Evolutionary conservation across 2,113 vertebrate species (phyloP).

Genomic region (Coregonus clupeaformis): DNA sequence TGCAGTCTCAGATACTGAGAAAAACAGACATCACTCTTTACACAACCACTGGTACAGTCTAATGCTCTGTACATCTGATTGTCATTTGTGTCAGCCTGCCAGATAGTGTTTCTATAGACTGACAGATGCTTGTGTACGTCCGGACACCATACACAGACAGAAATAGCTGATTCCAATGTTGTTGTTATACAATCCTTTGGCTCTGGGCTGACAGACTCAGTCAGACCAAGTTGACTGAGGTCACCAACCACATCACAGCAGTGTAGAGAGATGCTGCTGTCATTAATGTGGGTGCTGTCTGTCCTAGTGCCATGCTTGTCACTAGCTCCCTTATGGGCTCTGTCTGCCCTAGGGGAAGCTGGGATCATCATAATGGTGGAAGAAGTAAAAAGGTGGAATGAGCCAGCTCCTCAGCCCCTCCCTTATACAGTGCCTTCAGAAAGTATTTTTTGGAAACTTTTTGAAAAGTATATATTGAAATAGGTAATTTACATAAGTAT

Average conservation of each 20-base stretch:
- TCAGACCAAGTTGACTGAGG: constrained; percentile 23
- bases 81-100: constrained; percentile 14
- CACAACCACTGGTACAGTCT: constrained; percentile 17
- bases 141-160: no score
- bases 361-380: neutral
- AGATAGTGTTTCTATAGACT: constrained; percentile 35
- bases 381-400: neutral
- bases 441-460: no score
- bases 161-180: no score
- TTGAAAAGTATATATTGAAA: no score
- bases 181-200: constrained; percentile 52
- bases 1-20: constrained; percentile 11
- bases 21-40: constrained; percentile 2
- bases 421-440: neutral
- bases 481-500: no score
- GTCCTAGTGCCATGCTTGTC: no score
- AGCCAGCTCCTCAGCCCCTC: neutral
- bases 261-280: neutral
- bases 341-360: neutral
- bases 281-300: no score
- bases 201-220: constrained; percentile 51
- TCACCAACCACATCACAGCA: constrained; percentile 36
- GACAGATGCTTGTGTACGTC: no score
- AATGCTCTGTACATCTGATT: constrained; percentile 32
- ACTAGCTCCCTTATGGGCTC: no score